Conservation (phyloP, 1,140 invertebrate species). For the Conopomorpha cramerella region DNA sequence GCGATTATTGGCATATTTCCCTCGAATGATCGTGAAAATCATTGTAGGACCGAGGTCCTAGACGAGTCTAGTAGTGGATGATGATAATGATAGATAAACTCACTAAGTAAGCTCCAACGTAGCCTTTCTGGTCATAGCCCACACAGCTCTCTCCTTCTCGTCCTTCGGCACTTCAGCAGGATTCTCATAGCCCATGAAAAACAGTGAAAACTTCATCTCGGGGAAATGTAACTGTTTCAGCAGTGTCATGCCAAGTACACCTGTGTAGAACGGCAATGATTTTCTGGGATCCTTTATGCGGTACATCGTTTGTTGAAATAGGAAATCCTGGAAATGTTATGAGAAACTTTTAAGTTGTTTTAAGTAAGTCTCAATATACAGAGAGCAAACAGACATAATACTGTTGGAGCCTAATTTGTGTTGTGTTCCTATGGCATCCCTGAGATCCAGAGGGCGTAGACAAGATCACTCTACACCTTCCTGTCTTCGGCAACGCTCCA, state of each 20-base stretch:
- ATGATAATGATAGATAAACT: conserved; percentile 24
- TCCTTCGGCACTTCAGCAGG: conserved; percentile 74
- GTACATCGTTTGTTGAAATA: conserved; percentile 97
- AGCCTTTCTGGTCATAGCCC: conserved; percentile 84
- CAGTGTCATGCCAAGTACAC: conserved; percentile 88
- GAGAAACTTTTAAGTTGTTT: conserved; percentile 8
- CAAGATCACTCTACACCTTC: no score
- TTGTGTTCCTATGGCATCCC: no score
- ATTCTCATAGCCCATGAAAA: conserved; percentile 92
- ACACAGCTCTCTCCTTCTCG: conserved; percentile 67
- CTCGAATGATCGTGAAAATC: neutral
- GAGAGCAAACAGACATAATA: no score
- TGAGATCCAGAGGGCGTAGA: no score
- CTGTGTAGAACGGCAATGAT: conserved; percentile 89
- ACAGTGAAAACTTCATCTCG: conserved; percentile 87
- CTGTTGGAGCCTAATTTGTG: no score
- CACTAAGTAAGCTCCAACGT: conserved; percentile 93
- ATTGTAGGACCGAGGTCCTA: no score
- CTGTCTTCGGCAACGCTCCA: no score
- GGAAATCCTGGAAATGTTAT: conserved; percentile 80
- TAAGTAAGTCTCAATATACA: neutral
- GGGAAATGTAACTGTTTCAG: conserved; percentile 89
- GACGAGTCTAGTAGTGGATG: no score
- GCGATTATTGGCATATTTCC: conserved; percentile 19
- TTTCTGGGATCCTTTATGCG: conserved; percentile 89